Evolutionary conservation across 2,797 vertebrate species (phyloP), one percentile per base, ranked within the genome.

Genomic region (Threskiornis aethiopicus): DNA sequence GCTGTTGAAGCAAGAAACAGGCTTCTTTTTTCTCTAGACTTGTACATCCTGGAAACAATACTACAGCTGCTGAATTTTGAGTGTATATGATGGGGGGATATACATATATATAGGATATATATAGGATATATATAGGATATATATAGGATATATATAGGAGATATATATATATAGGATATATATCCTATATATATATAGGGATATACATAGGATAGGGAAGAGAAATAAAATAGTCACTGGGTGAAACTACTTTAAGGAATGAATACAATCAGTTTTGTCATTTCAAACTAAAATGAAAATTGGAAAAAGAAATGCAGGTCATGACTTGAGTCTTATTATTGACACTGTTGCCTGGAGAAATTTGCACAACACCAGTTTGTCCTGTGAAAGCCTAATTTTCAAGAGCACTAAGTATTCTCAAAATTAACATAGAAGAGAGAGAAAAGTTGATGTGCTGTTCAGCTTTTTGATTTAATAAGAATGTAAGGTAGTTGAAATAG

Each of bases 281-380:
- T 93, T 96, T 96, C 29, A 90, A 90, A 90, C 2, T 33, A 76
- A 90, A 71, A 65, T 44, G 41, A 57, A 89, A 90, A 59, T 55
- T 89, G 42, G 24, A 72, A 76, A 71, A 87, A 9, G n/a, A 84
- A 67, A 84, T 47, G 5, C 14, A 39, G 14, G 35, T 87, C 51
- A 57, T 89, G 42, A n/a, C 24, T 87, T 1, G 2, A 79, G 15
- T 37, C n/a, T 55, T 41, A 22, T 51, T 31, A 41, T 17, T 71
- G 58, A 41, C 28, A 46, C 6, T 72, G 22, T 7, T 94, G 22
- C 24, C 24, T 33, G 57, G 14, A 79, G 25, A 93, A 80, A 73
- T n/a, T 51, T 89, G 31, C 29, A 65, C 28, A 80, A 0, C 14
- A 86, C 5, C 10, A 84, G 25, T 18, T 17, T 78, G 26, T 33